Evolutionary conservation across 2,888 invertebrate species (phyloP).

Genomic region (Nesidiocoris tenuis): DNA sequence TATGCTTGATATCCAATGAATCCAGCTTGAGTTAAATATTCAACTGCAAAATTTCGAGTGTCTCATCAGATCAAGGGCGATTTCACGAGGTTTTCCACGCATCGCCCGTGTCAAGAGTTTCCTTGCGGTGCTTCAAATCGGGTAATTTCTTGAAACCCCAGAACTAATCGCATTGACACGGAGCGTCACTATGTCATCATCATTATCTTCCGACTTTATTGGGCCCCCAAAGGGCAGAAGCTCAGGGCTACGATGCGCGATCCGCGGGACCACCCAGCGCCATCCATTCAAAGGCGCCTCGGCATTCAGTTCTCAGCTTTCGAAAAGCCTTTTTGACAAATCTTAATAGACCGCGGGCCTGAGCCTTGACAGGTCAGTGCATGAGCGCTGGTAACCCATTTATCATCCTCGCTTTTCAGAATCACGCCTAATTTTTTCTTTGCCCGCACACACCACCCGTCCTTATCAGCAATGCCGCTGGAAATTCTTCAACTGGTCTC

Average conservation of each 20-base stretch:
- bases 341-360: not conserved
- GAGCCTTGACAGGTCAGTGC: not conserved
- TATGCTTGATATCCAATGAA: too few species aligned
- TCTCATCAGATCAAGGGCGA: too few species aligned
- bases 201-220: not conserved
- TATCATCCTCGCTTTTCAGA: not conserved
- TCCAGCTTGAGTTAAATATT: too few species aligned
- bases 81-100: too few species aligned
- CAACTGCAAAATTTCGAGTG: too few species aligned
- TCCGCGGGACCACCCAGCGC: not conserved
- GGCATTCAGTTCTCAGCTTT: not conserved
- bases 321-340: not conserved
- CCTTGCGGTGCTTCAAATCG: too few species aligned
- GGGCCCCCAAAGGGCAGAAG: not conserved
- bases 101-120: too few species aligned
- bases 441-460: too few species aligned
- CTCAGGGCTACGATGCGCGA: too few species aligned
- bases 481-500: too few species aligned
- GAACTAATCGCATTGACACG: not conserved
- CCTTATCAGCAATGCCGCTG: too few species aligned
- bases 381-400: not conserved
- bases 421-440: not conserved
- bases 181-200: not conserved
- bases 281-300: not conserved
- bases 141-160: too few species aligned